These are phyloP conservation scores for Enteromius argenteus DNA, from an alignment of 2,797 vertebrate genomes.

Conservation along the genomic window DNA sequence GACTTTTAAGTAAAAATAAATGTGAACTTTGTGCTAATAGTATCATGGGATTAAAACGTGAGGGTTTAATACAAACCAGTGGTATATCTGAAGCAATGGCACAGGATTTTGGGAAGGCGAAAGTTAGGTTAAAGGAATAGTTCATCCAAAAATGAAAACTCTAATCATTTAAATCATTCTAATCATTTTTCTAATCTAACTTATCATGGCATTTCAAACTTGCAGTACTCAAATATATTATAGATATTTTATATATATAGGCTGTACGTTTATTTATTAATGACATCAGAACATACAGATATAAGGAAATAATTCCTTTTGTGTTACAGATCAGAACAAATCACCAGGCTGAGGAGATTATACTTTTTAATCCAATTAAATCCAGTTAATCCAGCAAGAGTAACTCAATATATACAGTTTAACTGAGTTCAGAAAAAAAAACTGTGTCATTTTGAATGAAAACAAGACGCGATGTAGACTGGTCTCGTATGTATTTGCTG, in stretches of 20 bases:
- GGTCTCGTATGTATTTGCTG: slow-evolving; percentile 20
- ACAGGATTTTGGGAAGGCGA: neutral
- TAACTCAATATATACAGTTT: neutral
- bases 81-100: neutral
- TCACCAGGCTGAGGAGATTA: neutral
- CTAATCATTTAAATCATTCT: neutral
- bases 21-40: slow-evolving; percentile 10
- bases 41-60: slow-evolving; percentile 14
- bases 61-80: neutral
- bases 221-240: neutral
- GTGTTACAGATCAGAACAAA: neutral
- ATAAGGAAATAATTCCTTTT: neutral
- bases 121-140: neutral
- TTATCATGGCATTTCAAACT: neutral
- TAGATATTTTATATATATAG: no score
- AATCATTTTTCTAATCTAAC: no score
- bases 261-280: neutral
- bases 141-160: neutral
- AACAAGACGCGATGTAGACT: neutral
- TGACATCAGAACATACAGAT: neutral
- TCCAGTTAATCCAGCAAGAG: neutral
- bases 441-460: neutral
- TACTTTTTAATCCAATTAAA: neutral
- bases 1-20: slow-evolving; percentile 34
- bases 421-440: neutral